Evolutionary conservation across 2,888 invertebrate genomes (phyloP), one percentile per base, ranked within the genome.

Genomic region (Flexamia atlantica): DNA sequence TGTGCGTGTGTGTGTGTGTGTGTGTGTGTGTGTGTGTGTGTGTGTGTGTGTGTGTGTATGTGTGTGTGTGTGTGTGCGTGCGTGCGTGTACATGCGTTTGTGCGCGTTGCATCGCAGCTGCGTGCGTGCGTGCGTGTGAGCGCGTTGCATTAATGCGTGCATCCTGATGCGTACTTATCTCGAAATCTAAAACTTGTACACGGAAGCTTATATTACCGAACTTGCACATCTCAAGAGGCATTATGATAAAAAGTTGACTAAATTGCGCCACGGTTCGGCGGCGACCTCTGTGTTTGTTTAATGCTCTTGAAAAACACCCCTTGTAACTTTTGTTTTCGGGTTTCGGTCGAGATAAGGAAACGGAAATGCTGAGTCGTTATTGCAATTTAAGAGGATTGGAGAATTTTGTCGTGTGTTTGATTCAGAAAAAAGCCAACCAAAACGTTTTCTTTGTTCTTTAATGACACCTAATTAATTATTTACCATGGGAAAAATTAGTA

Each of bases 121-220:
- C 53, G 40, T 53, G 53, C 53, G 53, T 53, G 10, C 17, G 53
- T 53, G 53, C 20, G 53, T 53, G 20, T 53, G 53, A 53, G 53
- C 14, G 20, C 7, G 20, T 53, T 53, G 53, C 53, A 53, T 53
- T n/a, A n/a, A 25, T 60, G 25, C 60, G 64, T 64, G 64, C 28
- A 64, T 28, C 10, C 60, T 25, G 3, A 60, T 60, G 60, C 25
- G 25, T 64, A 28, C 64, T 12, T 64, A 64, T 64, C 64, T 64
- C 2, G 64, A 64, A 64, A 64, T 64, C 64, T 64, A 64, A 64
- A 28, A 64, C 64, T 25, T 64, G 64, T 64, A 64, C 64, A 28
- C 2, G 57, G 57, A 57, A 64, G 64, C 10, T 64, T 30, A 25
- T 30, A 28, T 64, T 57, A 17, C 64, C 64, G 64, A 64, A 64